Evolutionary conservation across 1,140 invertebrate species (phyloP), one percentile per base, ranked within the genome.

Genomic region (Drosophila equinoxialis): DNA sequence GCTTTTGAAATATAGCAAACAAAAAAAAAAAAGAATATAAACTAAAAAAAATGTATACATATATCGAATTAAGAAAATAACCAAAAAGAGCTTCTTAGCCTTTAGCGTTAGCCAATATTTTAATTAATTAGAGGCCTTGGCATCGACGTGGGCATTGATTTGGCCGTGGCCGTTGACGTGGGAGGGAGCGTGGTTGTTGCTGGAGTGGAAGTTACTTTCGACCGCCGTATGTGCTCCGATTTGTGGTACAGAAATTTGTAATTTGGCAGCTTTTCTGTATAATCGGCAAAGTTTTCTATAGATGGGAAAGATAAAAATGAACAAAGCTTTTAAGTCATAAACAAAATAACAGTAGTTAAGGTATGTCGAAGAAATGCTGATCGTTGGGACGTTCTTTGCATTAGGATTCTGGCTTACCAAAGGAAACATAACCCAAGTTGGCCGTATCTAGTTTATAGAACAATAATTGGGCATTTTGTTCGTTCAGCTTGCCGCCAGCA

Each of bases 221-320:
- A 33, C 8, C 83, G 39, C 64, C 83, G 58, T 77, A 87, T 89
- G 33, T 89, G 84, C 58, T 89, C 84, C 55, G 84, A 89, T 39
- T 87, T 87, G 73, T 80, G 84, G 45, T 86, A 90, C 6, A 90
- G 78, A 74, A 90, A 90, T 72, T 85, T 75, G 41, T 85, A 90
- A 68, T 45, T 74, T 0, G 75, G 58, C 11, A 68, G 65, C n/a
- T 82, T 71, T 65, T 90, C 71, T 42, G 85, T 85, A 37, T 82
- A 71, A 58, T 72, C 48, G 3, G 33, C 74, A 71, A 90, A 82
- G 37, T 45, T 13, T 30, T 90, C 85, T 90, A 37, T 17, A 23
- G 7, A 26, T n/a, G 2, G 26, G 2, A n/a, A 37, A 60, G 2
- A 54, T 8, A 58, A 10, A 8, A 33, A 10, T 4, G 1, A 26